Base-by-base conservation (phyloP, 1,140 invertebrate species). In the Galendromus occidentalis region DNA sequence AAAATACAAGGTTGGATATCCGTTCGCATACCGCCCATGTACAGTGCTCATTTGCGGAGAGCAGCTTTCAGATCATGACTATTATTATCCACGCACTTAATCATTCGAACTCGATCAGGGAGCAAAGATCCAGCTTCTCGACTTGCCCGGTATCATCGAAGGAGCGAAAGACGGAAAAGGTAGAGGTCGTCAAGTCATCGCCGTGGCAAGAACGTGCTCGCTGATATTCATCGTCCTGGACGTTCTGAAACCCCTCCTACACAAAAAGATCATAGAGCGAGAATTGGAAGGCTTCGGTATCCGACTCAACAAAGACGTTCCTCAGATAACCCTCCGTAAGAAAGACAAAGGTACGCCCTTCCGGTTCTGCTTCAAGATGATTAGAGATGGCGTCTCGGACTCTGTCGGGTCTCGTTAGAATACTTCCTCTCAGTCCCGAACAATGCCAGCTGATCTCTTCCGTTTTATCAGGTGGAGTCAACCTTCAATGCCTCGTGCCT, bases 121-220 rank as follows among this genome's bases (percentile, higher is more conserved):
- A 69, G 96, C 95, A 68, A 99, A 98, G 82, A 95, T 99, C 75
- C 76, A 95, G 85, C 77, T 99, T 28, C 79, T 99, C 2, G 96
- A 99, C 85, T 81, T 99, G 68, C 96, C 96, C 68, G 96, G 96
- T 80, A 99, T 99, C 76, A 99, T 99, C 74, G 96, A 99, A 80
- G 96, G 96, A 70, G 96, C 96, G n/a, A 99, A 99, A 76, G 96
- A 99, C 76, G 90, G 90, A 42, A 97, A 98, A 78, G 93, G 94
- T 79, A 77, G 94, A 77, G 94, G 96, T 81, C 83, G 94, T 72
- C 96, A 99, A 80, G 96, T 99, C 5, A 99, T 99, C 74, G 95
- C 96, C 29, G 96, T 99, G 0, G 96, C 96, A 0, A 80, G 95
- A 68, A 99, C 96, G 0, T 98, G 95, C 74, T 92, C 89, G 76